Base-by-base conservation (phyloP, 1,140 invertebrate genomes). In the Catajapyx aquilonaris region DNA sequence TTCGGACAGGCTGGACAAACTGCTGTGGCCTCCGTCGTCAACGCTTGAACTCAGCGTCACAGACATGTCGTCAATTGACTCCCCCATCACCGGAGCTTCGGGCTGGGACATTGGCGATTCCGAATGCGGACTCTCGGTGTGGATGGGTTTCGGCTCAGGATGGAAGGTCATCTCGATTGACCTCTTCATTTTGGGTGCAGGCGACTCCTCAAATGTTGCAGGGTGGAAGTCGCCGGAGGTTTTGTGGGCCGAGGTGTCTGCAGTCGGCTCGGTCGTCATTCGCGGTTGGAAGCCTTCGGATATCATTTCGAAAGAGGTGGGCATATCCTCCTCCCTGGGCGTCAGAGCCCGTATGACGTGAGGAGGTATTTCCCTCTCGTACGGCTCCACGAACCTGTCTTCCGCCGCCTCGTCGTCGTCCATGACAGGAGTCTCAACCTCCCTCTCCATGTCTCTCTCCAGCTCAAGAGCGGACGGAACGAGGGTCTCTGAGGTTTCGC, bases 91-190 rank as follows among this genome's bases (percentile, higher is more conserved):
- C 7, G 23, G n/a, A n/a, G 11, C 9, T 9, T 28, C 34, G 15
- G 16, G 18, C 16, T 30, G 16, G 16, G 35, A 25, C n/a, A 17
- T 7, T 1, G 37, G 18, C n/a, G 28, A 15, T 41, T 48, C 48
- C 20, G 49, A 50, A 4, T 41, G 31, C 23, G 46, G 39, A 43
- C 48, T 46, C 34, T 45, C 42, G 28, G 44, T 34, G 2, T 53
- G 50, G n/a, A 62, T 41, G 22, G 55, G 46, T 47, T 54, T 56
- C 5, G 61, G 62, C 55, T 70, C 71, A 11, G 78, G 76, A 49
- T 77, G 75, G 53, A 87, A 86, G 42, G 79, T 78, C 81, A 87
- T 86, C 59, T 87, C 81, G 43, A 79, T 74, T 0, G 81, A 86
- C 40, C 81, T 61, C 52, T 85, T 87, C 81, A 87, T 85, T 19